Evolutionary conservation across 2,888 invertebrate species (phyloP).

Genomic region (Cephalotes varians): DNA sequence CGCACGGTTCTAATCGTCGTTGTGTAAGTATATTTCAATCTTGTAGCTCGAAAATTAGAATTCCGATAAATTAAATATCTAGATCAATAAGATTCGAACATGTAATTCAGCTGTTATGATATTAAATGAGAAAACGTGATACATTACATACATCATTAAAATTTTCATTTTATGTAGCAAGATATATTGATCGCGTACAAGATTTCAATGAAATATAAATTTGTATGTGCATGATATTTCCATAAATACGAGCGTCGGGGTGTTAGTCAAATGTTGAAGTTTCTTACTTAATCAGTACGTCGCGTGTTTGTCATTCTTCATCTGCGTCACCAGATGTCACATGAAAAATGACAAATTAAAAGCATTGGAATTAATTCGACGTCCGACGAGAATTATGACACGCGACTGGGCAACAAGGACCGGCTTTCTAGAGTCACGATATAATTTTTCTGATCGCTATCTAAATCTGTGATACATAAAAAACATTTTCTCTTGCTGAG

Average conservation of each 20-base stretch:
- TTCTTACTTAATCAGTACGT: slow-evolving; percentile 42
- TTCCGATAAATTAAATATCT: neutral
- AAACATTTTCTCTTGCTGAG: neutral
- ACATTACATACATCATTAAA: neutral
- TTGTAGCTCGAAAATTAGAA: neutral
- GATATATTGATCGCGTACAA: slow-evolving; percentile 22
- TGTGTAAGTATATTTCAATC: neutral
- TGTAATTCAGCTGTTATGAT: neutral
- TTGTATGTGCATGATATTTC: slow-evolving; percentile 25
- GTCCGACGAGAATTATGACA: slow-evolving; percentile 17
- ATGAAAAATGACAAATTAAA: slow-evolving; percentile 55
- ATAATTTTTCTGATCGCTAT: neutral
- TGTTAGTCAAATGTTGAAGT: slow-evolving; percentile 11
- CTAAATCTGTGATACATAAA: slow-evolving; percentile 20
- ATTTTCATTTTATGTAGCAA: neutral
- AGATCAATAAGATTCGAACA: neutral
- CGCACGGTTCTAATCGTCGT: slow-evolving; percentile 19
- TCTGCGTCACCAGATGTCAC: slow-evolving; percentile 46
- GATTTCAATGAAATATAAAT: slow-evolving; percentile 30
- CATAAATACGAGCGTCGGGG: neutral
- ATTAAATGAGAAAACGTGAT: neutral
- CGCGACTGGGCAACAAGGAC: neutral
- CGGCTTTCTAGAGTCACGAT: slow-evolving; percentile 24
- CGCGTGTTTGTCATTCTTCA: slow-evolving; percentile 38
- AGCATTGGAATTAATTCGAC: slow-evolving; percentile 48